Evolutionary conservation across 2,797 vertebrate genomes (phyloP), one percentile per base, ranked within the genome.

Genomic region (Pipistrellus kuhlii): DNA sequence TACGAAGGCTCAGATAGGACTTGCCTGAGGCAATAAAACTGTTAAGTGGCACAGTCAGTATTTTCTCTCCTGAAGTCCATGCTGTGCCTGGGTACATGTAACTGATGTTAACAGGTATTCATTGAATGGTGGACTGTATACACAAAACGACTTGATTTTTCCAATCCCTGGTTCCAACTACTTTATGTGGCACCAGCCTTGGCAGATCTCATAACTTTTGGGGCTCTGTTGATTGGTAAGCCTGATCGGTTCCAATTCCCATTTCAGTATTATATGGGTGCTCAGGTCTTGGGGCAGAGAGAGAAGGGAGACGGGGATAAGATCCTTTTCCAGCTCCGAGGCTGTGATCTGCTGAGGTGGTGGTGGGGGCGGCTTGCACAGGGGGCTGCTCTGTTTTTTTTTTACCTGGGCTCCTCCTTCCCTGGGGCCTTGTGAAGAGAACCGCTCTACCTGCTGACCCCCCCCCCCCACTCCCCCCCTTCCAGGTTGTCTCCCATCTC

Each of bases 181-280:
- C n/a, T n/a, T n/a, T n/a, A 17, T 48, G n/a, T 9, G 41, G 32
- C 69, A 68, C 38, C 69, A 59, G 76, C 41, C 35, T 87, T 87
- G 69, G 27, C 71, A 35, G 30, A 87, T 86, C 59, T 83, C 46
- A 12, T 23, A 85, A 88, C 75, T 93, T 55, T 71, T 11, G 55
- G 76, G 53, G 13, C 32, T 91, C 38, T 73, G 76, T 88, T 59
- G 32, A 35, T 87, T 92, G 62, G 48, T 80, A 69, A 94, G 91
- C 53, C 17, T 51, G 59, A 73, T 15, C 62, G 80, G 15, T 85
- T 71, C 32, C 59, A 35, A 57, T 93, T 44, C 77, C 15, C 85
- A 73, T 85, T 72, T 88, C 71, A 68, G 10, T 35, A 81, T 76
- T 23, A 38, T 46, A 72, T 77, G 25, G 57, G 57, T 27, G 41